These are phyloP conservation scores for Sparidentex hasta DNA, from an alignment of 2,797 vertebrate species.

Conservation along the genomic window DNA sequence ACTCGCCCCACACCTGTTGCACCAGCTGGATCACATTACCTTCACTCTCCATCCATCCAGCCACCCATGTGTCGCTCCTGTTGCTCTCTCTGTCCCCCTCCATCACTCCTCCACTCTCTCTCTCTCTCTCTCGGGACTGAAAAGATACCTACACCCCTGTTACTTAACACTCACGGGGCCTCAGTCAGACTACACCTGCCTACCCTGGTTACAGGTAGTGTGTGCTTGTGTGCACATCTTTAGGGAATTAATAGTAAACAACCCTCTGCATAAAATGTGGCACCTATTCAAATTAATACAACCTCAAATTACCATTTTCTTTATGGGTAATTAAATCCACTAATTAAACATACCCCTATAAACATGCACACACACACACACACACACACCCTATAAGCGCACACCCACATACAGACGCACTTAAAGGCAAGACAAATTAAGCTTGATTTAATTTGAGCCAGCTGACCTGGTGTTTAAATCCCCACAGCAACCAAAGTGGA, in stretches of 20 bases:
- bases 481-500: constrained; percentile 45
- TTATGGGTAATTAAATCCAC: constrained; percentile 60
- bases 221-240: constrained; percentile 23
- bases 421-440: constrained; percentile 58
- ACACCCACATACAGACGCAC: constrained; percentile 34
- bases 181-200: constrained; percentile 57
- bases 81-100: neutral
- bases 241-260: constrained; percentile 28
- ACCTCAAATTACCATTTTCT: constrained; percentile 54
- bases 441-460: constrained; percentile 66
- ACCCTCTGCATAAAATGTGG: neutral
- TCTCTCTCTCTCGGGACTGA: constrained; percentile 36
- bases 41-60: constrained; percentile 41
- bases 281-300: constrained; percentile 52
- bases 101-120: constrained; percentile 32
- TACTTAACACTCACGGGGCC: constrained; percentile 79
- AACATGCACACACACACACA: neutral
- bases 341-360: constrained; percentile 47
- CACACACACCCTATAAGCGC: constrained; percentile 6
- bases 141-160: constrained; percentile 66
- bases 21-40: constrained; percentile 70
- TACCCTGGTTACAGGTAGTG: constrained; percentile 57
- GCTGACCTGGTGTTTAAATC: constrained; percentile 60
- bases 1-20: constrained; percentile 71
- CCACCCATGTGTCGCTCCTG: constrained; percentile 36